These are phyloP conservation scores for Myotis brandtii DNA, from an alignment of 2,113 vertebrate species.

Conservation along the genomic window DNA sequence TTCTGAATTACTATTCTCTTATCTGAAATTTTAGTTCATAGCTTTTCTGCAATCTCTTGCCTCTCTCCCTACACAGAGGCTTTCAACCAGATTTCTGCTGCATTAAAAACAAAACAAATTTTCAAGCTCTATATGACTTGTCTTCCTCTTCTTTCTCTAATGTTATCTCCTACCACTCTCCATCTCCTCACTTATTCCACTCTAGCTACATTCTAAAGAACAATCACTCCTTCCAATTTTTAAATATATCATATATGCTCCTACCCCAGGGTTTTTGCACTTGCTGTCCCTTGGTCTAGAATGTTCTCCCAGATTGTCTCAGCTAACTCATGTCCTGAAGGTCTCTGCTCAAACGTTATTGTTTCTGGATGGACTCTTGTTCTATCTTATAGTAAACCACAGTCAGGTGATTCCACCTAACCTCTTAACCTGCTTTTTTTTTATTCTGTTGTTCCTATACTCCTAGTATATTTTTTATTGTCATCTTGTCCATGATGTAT, in stretches of 20 bases:
- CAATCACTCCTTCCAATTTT: neutral
- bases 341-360: neutral
- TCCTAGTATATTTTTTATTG: neutral
- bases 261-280: neutral
- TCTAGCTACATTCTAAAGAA: neutral
- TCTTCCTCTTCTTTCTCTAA: neutral
- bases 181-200: neutral
- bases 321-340: neutral
- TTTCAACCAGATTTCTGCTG: neutral
- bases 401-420: neutral
- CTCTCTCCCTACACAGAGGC: neutral
- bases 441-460: neutral
- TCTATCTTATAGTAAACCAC: neutral
- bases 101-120: neutral
- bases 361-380: neutral
- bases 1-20: neutral
- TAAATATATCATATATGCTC: neutral
- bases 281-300: neutral
- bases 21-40: neutral
- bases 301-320: neutral
- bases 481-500: neutral
- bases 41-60: neutral
- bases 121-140: neutral
- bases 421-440: neutral
- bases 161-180: neutral